Evolutionary conservation across 2,888 invertebrate genomes (phyloP).

Genomic region (Zonitis immaculata): DNA sequence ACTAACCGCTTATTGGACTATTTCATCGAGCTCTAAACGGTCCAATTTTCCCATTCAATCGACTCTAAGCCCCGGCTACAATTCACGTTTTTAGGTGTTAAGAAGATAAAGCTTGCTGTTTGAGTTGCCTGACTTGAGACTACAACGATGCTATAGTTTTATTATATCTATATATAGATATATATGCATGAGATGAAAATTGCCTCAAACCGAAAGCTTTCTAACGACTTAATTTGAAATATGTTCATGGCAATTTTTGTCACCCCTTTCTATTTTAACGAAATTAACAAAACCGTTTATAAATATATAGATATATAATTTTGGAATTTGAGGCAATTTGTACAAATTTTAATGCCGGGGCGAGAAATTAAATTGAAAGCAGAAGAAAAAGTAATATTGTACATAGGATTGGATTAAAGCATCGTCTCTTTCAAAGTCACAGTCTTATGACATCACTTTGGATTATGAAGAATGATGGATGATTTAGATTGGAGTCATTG

Average conservation of each 20-base stretch:
- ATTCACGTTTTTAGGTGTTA: slow-evolving; percentile 40
- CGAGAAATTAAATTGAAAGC: not conserved
- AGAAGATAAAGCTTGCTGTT: slow-evolving; percentile 36
- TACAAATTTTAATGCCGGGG: not conserved
- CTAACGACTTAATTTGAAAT: slow-evolving; percentile 26
- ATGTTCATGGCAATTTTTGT: slow-evolving; percentile 13
- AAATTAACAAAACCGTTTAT: too few species aligned
- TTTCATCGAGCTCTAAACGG: slow-evolving; percentile 36
- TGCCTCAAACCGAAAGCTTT: slow-evolving; percentile 5
- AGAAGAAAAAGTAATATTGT: slow-evolving; percentile 1
- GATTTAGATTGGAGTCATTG: slow-evolving; percentile 6
- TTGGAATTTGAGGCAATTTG: not conserved
- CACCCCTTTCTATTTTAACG: not conserved
- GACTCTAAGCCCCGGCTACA: slow-evolving; percentile 37
- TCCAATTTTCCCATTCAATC: slow-evolving; percentile 46
- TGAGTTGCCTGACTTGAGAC: slow-evolving; percentile 27
- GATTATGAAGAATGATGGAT: slow-evolving; percentile 17
- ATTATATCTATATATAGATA: not conserved
- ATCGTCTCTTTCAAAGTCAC: not conserved
- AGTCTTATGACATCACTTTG: slow-evolving; percentile 8
- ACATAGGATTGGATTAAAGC: not conserved
- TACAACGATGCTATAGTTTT: too few species aligned
- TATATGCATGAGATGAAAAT: slow-evolving; percentile 23
- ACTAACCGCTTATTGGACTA: slow-evolving; percentile 42
- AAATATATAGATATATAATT: too few species aligned